These are phyloP conservation scores for Mixornis gularis DNA, from an alignment of 2,113 vertebrate genomes.

Conservation along the genomic window DNA sequence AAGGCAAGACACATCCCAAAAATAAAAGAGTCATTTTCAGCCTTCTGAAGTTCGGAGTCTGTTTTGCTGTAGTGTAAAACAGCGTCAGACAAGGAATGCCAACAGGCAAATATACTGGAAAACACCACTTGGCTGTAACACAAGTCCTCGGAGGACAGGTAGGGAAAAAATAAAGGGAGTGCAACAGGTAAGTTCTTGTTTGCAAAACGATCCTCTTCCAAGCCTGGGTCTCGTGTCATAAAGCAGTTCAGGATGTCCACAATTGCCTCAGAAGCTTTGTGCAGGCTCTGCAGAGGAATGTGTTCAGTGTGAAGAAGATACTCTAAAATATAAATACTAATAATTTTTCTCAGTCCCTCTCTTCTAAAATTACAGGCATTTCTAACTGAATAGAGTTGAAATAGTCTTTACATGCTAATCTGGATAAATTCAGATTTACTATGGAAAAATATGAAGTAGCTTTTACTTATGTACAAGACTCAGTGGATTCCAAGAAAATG, in stretches of 20 bases:
- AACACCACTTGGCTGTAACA: neutral
- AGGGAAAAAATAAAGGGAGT: neutral
- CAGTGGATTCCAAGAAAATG: neutral
- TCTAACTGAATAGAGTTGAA: neutral
- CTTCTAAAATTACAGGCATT: neutral
- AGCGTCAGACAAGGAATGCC: neutral
- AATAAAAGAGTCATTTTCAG: too few relatives aligned
- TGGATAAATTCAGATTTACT: neutral
- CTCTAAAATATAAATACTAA: neutral
- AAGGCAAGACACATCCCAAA: too few relatives aligned
- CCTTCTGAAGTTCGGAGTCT: too few relatives aligned
- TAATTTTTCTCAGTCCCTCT: neutral
- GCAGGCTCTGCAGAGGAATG: neutral
- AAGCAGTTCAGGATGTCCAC: neutral
- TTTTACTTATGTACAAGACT: neutral
- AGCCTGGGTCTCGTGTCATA: neutral
- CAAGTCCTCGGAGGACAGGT: neutral
- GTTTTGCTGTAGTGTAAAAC: too few relatives aligned
- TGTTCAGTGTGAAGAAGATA: neutral
- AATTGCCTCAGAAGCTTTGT: neutral
- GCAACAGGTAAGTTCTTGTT: neutral
- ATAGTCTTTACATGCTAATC: neutral
- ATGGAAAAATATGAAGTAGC: neutral
- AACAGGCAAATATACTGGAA: neutral
- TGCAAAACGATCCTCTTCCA: neutral